phyloP scores from a whole-genome alignment of 1,140 invertebrate species.

The Neodiprion fabricii region DNA sequence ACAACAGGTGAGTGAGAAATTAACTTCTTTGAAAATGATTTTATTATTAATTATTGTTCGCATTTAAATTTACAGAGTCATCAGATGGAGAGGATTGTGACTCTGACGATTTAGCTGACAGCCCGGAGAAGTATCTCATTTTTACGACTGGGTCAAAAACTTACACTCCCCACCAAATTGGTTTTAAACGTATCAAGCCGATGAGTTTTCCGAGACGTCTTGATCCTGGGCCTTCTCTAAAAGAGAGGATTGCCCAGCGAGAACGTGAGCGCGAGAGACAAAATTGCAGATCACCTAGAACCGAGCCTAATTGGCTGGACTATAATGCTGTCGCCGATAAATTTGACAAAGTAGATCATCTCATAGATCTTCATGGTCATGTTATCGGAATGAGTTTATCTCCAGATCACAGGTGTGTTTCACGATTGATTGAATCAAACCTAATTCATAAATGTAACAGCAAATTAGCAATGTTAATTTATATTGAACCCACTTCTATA shows the following conservation, averaged over 20 bases:
- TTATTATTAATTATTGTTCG: constrained; percentile 13
- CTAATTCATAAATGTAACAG: neutral
- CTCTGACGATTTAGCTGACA: constrained; percentile 61
- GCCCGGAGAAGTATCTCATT: constrained; percentile 80
- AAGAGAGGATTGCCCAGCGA: constrained; percentile 70
- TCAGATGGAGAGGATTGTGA: constrained; percentile 58
- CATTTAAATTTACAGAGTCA: constrained; percentile 38
- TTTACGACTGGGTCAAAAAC: constrained; percentile 87
- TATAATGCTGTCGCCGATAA: constrained; percentile 73
- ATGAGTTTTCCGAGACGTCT: constrained; percentile 75
- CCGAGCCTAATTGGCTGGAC: constrained; percentile 73
- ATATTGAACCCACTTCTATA: neutral
- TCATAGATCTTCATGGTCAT: constrained; percentile 88
- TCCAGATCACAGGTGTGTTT: constrained; percentile 78
- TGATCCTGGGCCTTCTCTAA: constrained; percentile 72
- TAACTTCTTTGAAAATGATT: constrained; percentile 2
- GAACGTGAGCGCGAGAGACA: constrained; percentile 62
- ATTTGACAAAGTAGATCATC: constrained; percentile 82
- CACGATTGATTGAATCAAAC: neutral
- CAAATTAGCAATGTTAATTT: too few species aligned
- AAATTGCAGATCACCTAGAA: constrained; percentile 56
- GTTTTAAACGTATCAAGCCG: constrained; percentile 81
- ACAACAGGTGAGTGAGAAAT: constrained; percentile 32
- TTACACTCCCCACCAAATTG: constrained; percentile 88
- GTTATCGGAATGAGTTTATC: constrained; percentile 90